A percentile compares a stretch with the other conserved stretches of the same genome.
phyloP scores from a whole-genome alignment of 1,140 invertebrate species.

The Caenorhabditis briggsae region DNA sequence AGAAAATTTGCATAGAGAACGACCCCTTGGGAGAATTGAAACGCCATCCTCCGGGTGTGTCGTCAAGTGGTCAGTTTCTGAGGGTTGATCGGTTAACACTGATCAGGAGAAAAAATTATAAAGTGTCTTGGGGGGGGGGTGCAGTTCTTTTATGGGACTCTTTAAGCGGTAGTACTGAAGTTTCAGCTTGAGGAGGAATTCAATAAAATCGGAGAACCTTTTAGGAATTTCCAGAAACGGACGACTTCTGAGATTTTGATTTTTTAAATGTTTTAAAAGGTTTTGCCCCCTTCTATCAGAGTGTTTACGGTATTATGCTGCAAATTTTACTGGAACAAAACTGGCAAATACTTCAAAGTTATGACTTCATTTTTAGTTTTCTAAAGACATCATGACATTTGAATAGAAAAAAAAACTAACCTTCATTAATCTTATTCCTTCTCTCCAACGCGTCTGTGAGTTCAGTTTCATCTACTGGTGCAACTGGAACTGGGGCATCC shows the following conservation, averaged over 20 bases:
- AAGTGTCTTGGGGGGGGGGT: neutral
- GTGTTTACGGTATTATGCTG: too few relatives aligned
- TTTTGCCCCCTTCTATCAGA: too few relatives aligned
- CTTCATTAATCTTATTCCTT: slow-evolving; percentile 56
- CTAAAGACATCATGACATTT: neutral
- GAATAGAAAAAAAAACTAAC: neutral
- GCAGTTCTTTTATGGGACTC: too few relatives aligned
- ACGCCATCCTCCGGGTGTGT: neutral
- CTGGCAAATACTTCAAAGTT: too few relatives aligned
- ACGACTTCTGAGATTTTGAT: too few relatives aligned
- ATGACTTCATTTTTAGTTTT: slow-evolving; percentile 21
- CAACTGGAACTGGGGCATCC: slow-evolving; percentile 7
- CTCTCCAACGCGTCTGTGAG: slow-evolving; percentile 43
- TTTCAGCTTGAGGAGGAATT: too few relatives aligned
- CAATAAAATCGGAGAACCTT: too few relatives aligned
- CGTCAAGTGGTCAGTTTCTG: neutral
- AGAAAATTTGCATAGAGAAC: slow-evolving; percentile 42
- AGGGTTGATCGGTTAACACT: neutral
- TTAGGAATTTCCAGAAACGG: too few relatives aligned
- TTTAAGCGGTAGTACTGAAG: too few relatives aligned
- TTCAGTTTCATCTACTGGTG: slow-evolving; percentile 30
- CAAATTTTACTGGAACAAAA: too few relatives aligned
- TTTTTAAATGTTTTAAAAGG: too few relatives aligned
- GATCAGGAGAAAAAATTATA: neutral
- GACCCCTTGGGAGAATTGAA: neutral